Evolutionary conservation across 2,888 invertebrate species (phyloP).

Genomic region (Odontocolon sp.): DNA sequence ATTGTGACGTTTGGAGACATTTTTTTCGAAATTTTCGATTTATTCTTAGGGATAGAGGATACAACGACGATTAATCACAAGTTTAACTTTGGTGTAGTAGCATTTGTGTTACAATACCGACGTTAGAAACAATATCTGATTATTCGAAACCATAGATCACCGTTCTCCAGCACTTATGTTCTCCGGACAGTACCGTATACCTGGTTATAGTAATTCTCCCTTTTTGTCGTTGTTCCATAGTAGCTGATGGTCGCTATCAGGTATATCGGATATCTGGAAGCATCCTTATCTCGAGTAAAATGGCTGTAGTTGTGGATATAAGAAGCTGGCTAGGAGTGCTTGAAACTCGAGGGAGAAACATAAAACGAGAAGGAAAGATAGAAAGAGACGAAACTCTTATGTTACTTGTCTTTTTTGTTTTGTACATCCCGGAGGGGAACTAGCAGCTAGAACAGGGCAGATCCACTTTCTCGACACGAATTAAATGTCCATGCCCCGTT

Average conservation of each 20-base stretch:
- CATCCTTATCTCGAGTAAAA: conserved; percentile 54
- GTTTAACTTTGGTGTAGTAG: background rate
- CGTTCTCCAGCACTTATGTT: conserved; percentile 16
- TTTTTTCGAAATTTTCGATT: background rate
- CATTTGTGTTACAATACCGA: conserved; percentile 20
- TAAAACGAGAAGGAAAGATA: conserved; percentile 4
- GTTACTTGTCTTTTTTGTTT: conserved; percentile 28
- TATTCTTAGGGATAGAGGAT: background rate
- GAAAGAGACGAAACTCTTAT: conserved; percentile 26
- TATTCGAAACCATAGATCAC: conserved; percentile 37
- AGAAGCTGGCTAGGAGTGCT: conserved; percentile 30
- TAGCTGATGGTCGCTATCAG: conserved; percentile 57
- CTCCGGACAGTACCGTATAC: conserved; percentile 13
- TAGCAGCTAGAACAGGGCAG: conserved; percentile 57
- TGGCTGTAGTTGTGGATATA: conserved; percentile 38
- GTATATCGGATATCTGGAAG: conserved; percentile 58
- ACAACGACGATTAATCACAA: conserved; percentile 13
- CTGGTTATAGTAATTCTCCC: conserved; percentile 38
- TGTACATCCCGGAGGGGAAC: conserved; percentile 34
- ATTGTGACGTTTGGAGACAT: too few species aligned
- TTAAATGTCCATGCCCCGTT: conserved; percentile 62
- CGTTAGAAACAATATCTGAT: conserved; percentile 54
- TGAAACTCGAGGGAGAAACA: conserved; percentile 23
- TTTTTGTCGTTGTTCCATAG: conserved; percentile 43
- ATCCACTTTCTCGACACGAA: conserved; percentile 61